A percentile compares a stretch with the other conserved stretches of the same genome.
Conservation (phyloP, 2,888 invertebrate species). For the Sylvicola fuscatus region DNA sequence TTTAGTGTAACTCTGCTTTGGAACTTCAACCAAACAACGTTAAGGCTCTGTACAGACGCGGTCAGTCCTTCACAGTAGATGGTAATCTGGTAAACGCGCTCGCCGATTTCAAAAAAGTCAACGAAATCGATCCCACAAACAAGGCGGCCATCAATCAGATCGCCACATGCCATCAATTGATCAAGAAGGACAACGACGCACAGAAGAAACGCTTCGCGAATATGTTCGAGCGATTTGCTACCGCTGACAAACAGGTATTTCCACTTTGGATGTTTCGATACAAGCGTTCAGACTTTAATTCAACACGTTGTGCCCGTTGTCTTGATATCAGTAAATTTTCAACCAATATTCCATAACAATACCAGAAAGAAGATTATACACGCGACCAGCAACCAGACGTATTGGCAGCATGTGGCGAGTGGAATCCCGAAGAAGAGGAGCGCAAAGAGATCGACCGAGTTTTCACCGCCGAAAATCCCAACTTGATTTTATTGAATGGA, state of each 20-base stretch:
- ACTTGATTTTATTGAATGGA: too few species aligned
- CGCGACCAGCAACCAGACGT: slow-evolving; percentile 16
- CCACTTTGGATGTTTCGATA: not conserved
- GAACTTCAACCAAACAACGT: slow-evolving; percentile 53
- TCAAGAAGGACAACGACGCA: slow-evolving; percentile 53
- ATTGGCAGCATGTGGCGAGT: slow-evolving; percentile 19
- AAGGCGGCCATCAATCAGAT: slow-evolving; percentile 70
- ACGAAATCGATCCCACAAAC: slow-evolving; percentile 66
- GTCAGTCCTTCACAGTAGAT: slow-evolving; percentile 53
- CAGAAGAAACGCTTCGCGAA: slow-evolving; percentile 81
- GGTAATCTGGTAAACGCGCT: slow-evolving; percentile 61
- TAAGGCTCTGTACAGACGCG: slow-evolving; percentile 78
- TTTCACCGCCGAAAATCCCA: not conserved
- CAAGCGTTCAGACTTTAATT: too few species aligned
- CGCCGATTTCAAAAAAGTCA: slow-evolving; percentile 53
- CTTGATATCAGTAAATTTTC: too few species aligned
- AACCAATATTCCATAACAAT: not conserved
- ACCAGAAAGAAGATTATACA: slow-evolving; percentile 9
- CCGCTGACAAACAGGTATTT: slow-evolving; percentile 51
- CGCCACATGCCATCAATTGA: slow-evolving; percentile 42
- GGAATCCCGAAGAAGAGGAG: slow-evolving; percentile 18
- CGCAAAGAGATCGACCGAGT: slow-evolving; percentile 1
- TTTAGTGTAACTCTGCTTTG: slow-evolving; percentile 47
- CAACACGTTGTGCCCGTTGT: too few species aligned
- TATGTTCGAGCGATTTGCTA: slow-evolving; percentile 88